These are phyloP conservation scores for Cosmorhoe ocellata DNA, from an alignment of 2,888 invertebrate species.

Conservation along the genomic window DNA sequence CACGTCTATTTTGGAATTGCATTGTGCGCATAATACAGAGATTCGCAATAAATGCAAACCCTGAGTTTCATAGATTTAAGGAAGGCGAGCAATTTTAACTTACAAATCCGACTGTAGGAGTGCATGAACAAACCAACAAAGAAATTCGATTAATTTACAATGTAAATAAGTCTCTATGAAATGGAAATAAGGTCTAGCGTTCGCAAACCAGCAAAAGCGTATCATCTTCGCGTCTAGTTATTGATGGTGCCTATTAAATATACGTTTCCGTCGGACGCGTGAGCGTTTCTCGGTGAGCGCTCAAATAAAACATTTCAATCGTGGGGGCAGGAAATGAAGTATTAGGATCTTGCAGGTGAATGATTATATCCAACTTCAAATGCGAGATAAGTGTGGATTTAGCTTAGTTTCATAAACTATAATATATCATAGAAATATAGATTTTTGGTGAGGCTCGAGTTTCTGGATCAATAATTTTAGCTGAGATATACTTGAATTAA, in stretches of 20 bases:
- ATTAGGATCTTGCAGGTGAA: slow-evolving; percentile 61
- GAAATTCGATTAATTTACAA: slow-evolving; percentile 79
- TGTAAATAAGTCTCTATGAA: slow-evolving; percentile 74
- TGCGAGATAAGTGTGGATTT: slow-evolving; percentile 36
- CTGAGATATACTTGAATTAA: too few species aligned
- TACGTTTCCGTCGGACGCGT: slow-evolving; percentile 68
- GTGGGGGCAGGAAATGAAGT: slow-evolving; percentile 70
- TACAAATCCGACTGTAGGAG: slow-evolving; percentile 58
- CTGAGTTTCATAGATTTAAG: slow-evolving; percentile 50
- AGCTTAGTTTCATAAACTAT: too few species aligned
- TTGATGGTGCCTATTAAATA: slow-evolving; percentile 82
- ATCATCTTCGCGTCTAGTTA: slow-evolving; percentile 76
- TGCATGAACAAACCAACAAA: slow-evolving; percentile 60
- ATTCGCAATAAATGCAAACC: slow-evolving; percentile 47
- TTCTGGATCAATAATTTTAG: too few species aligned
- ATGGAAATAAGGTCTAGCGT: slow-evolving; percentile 64
- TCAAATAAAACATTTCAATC: slow-evolving; percentile 78
- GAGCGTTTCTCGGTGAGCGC: slow-evolving; percentile 57
- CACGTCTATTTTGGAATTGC: slow-evolving; percentile 37
- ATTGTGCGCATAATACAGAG: slow-evolving; percentile 36
- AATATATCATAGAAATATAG: too few species aligned
- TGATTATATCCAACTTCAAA: slow-evolving; percentile 54
- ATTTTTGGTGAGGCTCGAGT: too few species aligned
- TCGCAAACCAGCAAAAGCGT: slow-evolving; percentile 67
- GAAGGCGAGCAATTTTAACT: slow-evolving; percentile 65